A percentile compares a stretch with the other conserved stretches of the same genome.
Conservation (phyloP, 92 coral and sea anemone genomes). For the Epizoanthus rinbou region DNA sequence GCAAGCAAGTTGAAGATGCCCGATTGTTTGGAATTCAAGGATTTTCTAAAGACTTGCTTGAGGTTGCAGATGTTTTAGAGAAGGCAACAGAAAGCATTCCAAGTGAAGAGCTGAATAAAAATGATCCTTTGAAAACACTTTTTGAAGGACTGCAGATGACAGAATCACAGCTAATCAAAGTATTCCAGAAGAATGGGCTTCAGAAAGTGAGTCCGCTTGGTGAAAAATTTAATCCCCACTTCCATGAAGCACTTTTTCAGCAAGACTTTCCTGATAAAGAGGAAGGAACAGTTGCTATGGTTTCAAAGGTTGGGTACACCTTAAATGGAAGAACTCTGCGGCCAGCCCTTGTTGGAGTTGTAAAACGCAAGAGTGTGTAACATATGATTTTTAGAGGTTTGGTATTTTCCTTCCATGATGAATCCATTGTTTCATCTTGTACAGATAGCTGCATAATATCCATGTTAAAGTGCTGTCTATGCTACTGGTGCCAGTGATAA, state of each 20-base stretch:
- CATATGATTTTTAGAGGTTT: background rate
- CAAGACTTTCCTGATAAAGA: conserved; percentile 87
- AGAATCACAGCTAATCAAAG: conserved; percentile 91
- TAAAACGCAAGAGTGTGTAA: conserved; percentile 57
- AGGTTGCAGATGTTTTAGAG: conserved; percentile 94
- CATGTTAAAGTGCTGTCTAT: too few species aligned
- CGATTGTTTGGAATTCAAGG: conserved; percentile 93
- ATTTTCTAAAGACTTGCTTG: conserved; percentile 94
- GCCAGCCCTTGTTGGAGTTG: conserved; percentile 99
- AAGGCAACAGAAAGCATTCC: conserved; percentile 95
- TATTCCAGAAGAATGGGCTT: conserved; percentile 87
- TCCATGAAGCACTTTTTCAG: conserved; percentile 95
- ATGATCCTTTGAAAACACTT: conserved; percentile 72
- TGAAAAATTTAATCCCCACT: conserved; percentile 95
- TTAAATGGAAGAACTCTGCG: conserved; percentile 90
- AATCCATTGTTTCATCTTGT: too few species aligned
- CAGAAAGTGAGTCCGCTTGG: conserved; percentile 87
- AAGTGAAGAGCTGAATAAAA: conserved; percentile 77
- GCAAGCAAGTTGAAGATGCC: conserved; percentile 92
- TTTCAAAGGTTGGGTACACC: conserved; percentile 93
- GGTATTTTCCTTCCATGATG: too few species aligned
- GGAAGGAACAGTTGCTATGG: conserved; percentile 90
- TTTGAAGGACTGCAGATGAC: conserved; percentile 95
- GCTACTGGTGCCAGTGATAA: too few species aligned
- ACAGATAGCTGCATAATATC: too few species aligned